Evolutionary conservation across 2,888 invertebrate species (phyloP).

Genomic region (Molorchus minor): DNA sequence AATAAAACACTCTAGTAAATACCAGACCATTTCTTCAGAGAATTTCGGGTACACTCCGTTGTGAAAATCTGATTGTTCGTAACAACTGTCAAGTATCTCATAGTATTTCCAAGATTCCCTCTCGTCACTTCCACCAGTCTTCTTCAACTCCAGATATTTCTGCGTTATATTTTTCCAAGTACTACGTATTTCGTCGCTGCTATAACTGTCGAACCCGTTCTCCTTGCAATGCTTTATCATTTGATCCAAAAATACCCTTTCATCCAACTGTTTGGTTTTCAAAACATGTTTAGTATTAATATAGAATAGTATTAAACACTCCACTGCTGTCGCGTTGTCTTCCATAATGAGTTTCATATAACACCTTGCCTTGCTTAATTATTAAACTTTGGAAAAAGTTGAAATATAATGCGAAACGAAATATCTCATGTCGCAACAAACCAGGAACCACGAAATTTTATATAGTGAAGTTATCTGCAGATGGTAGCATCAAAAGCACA

Average conservation of each 20-base stretch:
- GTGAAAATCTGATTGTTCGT: slow-evolving; percentile 26
- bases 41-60: slow-evolving; percentile 20
- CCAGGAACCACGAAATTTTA: background rate
- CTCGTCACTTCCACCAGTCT: slow-evolving; percentile 28
- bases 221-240: slow-evolving; percentile 13
- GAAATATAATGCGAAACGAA: no score
- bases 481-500: no score
- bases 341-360: slow-evolving; percentile 10
- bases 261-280: slow-evolving; percentile 25
- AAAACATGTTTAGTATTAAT: slow-evolving; percentile 21
- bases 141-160: slow-evolving; percentile 32
- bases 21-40: slow-evolving; percentile 27
- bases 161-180: slow-evolving; percentile 33
- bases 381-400: no score
- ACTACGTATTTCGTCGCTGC: slow-evolving; percentile 27
- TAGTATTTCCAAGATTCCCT: slow-evolving; percentile 35
- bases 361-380: no score
- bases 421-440: no score
- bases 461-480: slow-evolving; percentile 3
- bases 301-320: slow-evolving; percentile 24
- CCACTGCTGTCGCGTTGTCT: slow-evolving; percentile 19
- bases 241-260: slow-evolving; percentile 22
- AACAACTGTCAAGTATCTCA: slow-evolving; percentile 35
- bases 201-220: slow-evolving; percentile 13
- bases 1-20: slow-evolving; percentile 24